Evolutionary conservation across 2,113 vertebrate genomes (phyloP).

Genomic region (Carlito syrichta): DNA sequence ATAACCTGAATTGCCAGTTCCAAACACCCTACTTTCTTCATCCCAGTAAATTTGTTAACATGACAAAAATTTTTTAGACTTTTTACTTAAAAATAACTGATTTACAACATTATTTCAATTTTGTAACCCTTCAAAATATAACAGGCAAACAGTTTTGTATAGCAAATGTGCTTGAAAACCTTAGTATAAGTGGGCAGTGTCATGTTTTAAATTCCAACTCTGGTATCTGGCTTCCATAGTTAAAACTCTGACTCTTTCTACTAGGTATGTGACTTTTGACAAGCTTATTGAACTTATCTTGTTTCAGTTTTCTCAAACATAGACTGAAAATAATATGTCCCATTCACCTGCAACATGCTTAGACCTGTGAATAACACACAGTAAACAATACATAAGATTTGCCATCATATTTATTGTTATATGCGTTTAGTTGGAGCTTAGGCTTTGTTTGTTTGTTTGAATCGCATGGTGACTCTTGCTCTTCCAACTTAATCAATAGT

Average conservation of each 20-base stretch:
- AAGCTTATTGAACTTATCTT: neutral
- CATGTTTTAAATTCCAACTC: neutral
- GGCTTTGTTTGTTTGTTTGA: neutral
- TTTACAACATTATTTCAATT: neutral
- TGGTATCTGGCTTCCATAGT: neutral
- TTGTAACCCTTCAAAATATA: neutral
- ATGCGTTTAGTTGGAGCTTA: neutral
- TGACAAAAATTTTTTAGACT: neutral
- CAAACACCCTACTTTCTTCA: neutral
- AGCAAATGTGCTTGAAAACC: rapidly evolving
- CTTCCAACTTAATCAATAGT: neutral
- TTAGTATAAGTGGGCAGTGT: neutral
- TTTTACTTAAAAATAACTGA: neutral
- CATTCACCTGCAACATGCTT: neutral
- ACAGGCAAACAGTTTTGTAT: neutral
- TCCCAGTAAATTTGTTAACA: neutral
- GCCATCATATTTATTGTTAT: neutral
- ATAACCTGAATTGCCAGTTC: neutral
- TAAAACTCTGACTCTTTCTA: neutral
- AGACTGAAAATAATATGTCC: neutral
- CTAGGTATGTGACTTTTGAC: rapidly evolving
- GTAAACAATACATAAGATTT: neutral
- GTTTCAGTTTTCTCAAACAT: neutral
- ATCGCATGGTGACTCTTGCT: rapidly evolving
- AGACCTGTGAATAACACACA: neutral